These are phyloP conservation scores for Carpatolechia fugitivella DNA, from an alignment of 2,888 invertebrate species.

Conservation along the genomic window DNA sequence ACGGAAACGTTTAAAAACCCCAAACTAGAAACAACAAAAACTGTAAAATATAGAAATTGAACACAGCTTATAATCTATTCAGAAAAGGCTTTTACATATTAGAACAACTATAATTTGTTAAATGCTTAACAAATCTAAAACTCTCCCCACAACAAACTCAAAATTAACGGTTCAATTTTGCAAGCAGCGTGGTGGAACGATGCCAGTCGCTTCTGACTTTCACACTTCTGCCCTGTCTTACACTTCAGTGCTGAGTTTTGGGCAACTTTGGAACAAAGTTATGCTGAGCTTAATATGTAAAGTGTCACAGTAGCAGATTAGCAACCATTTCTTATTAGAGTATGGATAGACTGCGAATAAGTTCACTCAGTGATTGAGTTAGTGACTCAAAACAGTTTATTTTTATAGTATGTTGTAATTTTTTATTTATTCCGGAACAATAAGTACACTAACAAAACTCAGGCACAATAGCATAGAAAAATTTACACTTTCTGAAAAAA, in stretches of 20 bases:
- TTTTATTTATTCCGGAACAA: too few relatives aligned
- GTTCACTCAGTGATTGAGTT: background rate
- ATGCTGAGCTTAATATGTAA: conserved; percentile 52
- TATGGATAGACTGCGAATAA: conserved; percentile 18
- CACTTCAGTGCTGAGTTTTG: background rate
- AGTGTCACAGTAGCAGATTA: conserved; percentile 54
- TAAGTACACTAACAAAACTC: too few relatives aligned
- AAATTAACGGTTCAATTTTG: conserved; percentile 15
- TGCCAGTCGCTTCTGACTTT: conserved; percentile 27
- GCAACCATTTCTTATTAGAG: conserved; percentile 39
- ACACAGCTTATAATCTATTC: too few relatives aligned
- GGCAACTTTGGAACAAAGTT: conserved; percentile 30
- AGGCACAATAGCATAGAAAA: too few relatives aligned
- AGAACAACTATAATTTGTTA: too few relatives aligned
- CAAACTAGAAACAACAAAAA: too few relatives aligned
- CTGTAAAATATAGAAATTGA: too few relatives aligned
- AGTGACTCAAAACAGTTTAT: background rate
- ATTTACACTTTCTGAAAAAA: too few relatives aligned
- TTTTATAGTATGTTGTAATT: background rate
- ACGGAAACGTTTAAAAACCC: too few relatives aligned
- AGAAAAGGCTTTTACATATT: too few relatives aligned
- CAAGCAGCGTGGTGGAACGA: conserved; percentile 12
- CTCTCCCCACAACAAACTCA: background rate
- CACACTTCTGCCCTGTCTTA: conserved; percentile 31
- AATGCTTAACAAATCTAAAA: too few relatives aligned